Conservation (phyloP, 1,140 invertebrate genomes). For the Bombus vancouverensis region DNA sequence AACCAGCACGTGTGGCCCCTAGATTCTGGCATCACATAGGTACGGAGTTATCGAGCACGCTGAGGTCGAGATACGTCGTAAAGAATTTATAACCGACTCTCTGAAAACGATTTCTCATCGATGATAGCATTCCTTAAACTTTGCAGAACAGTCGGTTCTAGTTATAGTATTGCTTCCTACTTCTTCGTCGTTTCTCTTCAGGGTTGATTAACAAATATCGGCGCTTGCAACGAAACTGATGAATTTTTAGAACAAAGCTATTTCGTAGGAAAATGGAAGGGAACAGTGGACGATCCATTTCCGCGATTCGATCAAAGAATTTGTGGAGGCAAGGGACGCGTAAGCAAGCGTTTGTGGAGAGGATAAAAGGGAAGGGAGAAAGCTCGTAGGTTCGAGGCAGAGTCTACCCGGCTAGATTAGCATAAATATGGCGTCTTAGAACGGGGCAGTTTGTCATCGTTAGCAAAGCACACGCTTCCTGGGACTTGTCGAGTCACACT, state of each 20-base stretch:
- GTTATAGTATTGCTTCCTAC: no score
- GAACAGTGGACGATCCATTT: neutral
- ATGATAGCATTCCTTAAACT: neutral
- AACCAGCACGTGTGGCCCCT: slow-evolving; percentile 21
- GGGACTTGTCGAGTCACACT: slow-evolving; percentile 79
- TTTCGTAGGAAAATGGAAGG: neutral
- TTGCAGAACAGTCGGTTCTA: neutral
- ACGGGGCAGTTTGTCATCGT: slow-evolving; percentile 82
- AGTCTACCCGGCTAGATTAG: slow-evolving; percentile 77
- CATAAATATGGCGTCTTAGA: slow-evolving; percentile 83
- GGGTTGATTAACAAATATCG: neutral
- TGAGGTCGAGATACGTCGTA: slow-evolving; percentile 12
- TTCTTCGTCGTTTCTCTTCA: neutral
- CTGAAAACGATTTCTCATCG: slow-evolving; percentile 2
- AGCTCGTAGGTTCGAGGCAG: slow-evolving; percentile 58
- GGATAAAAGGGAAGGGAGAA: slow-evolving; percentile 40
- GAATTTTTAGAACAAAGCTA: neutral
- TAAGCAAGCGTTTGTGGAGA: slow-evolving; percentile 1
- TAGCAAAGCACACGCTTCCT: slow-evolving; percentile 83
- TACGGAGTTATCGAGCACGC: neutral
- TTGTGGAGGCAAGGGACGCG: neutral
- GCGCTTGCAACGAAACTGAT: neutral
- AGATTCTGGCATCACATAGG: neutral
- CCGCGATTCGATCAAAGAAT: slow-evolving; percentile 1
- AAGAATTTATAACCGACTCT: neutral